phyloP scores from a whole-genome alignment of 2,797 vertebrate species.

The Knipowitschia caucasica region DNA sequence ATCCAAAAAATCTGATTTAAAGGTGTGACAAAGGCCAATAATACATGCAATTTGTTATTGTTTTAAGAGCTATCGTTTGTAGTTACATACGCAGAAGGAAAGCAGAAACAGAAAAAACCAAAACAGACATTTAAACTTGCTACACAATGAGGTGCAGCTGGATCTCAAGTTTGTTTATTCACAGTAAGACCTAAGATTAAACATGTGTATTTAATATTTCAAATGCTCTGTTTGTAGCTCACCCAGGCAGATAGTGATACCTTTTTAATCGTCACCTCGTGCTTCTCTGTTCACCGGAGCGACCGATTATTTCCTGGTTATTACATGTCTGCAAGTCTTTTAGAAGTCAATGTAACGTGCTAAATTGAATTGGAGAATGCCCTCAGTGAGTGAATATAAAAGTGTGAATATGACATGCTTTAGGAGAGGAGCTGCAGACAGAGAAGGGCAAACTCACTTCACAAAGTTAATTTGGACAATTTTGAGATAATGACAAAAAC shows the following conservation, averaged over 20 bases:
- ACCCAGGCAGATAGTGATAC: conserved; percentile 19
- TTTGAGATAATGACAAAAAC: not conserved
- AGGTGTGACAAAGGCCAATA: too few relatives aligned
- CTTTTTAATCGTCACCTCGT: conserved; percentile 39
- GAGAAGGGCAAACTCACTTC: conserved; percentile 51
- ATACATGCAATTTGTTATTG: too few relatives aligned
- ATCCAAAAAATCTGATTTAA: too few relatives aligned
- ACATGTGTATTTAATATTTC: conserved; percentile 18
- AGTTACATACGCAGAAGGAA: too few relatives aligned
- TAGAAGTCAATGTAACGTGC: conserved; percentile 49
- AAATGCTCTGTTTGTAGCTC: conserved; percentile 6
- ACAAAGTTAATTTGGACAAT: conserved; percentile 26
- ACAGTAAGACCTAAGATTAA: conserved; percentile 38
- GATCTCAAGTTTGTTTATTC: conserved; percentile 7
- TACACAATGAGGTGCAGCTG: conserved; percentile 9
- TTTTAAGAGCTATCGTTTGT: too few relatives aligned
- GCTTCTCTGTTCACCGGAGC: conserved; percentile 42
- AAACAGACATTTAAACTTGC: conserved; percentile 39
- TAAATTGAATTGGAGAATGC: conserved; percentile 62
- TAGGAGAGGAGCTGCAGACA: conserved; percentile 39
- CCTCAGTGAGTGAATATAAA: conserved; percentile 42
- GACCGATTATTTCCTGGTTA: conserved; percentile 47
- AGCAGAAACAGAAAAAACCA: conserved; percentile 17
- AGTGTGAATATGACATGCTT: conserved; percentile 60
- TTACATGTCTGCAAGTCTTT: conserved; percentile 37